A percentile compares a stretch with the other conserved stretches of the same genome.
phyloP scores from a whole-genome alignment of 2,888 invertebrate genomes.

The Vanessa cardui region DNA sequence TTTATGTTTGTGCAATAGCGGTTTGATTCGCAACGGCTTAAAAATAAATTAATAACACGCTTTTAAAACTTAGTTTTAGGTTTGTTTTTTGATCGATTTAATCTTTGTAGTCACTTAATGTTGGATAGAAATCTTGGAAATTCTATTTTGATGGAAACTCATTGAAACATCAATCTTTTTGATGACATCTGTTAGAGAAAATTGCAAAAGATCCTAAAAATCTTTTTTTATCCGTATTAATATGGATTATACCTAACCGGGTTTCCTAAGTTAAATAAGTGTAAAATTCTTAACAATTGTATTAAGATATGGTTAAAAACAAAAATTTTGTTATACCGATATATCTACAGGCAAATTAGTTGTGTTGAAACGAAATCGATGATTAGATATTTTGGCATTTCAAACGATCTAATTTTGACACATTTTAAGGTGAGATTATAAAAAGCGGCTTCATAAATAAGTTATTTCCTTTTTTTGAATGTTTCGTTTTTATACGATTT shows the following conservation, averaged over 20 bases:
- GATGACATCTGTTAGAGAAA: no score
- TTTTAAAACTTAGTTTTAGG: no score
- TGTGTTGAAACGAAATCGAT: conserved; percentile 4
- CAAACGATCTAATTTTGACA: not conserved
- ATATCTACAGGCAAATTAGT: not conserved
- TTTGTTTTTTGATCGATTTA: no score
- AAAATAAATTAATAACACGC: no score
- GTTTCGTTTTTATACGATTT: not conserved
- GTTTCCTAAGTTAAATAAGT: not conserved
- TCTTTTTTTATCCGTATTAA: not conserved
- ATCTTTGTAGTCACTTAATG: no score
- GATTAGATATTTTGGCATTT: conserved; percentile 8
- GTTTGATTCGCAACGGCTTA: no score
- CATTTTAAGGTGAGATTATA: conserved; percentile 5
- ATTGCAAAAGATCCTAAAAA: not conserved
- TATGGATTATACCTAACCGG: not conserved
- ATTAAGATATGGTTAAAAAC: not conserved
- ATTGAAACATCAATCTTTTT: no score
- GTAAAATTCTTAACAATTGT: no score
- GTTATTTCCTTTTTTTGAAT: conserved; percentile 5
- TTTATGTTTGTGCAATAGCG: no score
- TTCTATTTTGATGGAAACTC: no score
- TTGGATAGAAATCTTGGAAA: no score
- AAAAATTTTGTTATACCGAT: not conserved
- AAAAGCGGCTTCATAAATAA: conserved; percentile 5